These are phyloP conservation scores for Eupleurogrammus muticus DNA, from an alignment of 2,797 vertebrate genomes.

Conservation along the genomic window DNA sequence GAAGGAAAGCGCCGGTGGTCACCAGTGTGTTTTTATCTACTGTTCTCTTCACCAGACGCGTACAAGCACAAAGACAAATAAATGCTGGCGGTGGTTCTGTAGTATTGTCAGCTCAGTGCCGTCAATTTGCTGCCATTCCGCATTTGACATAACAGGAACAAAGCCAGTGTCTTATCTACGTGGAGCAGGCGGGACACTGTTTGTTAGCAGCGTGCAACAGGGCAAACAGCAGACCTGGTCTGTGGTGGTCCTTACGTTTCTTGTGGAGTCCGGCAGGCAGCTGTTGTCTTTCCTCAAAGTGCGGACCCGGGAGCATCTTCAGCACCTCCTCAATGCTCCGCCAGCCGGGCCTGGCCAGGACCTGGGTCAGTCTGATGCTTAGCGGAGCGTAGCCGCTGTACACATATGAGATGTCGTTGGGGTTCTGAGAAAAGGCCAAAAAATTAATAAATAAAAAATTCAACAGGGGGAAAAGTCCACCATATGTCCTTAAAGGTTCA, in stretches of 20 bases:
- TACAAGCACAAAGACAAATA: slow-evolving; percentile 19
- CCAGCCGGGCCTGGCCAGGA: slow-evolving; percentile 95
- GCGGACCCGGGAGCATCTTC: slow-evolving; percentile 96
- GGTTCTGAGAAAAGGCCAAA: slow-evolving; percentile 85
- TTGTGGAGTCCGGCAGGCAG: slow-evolving; percentile 91
- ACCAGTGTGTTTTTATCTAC: slow-evolving; percentile 30
- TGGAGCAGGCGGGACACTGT: slow-evolving; percentile 50
- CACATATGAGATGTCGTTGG: slow-evolving; percentile 97
- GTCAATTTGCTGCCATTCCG: slow-evolving; percentile 67
- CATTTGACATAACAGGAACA: slow-evolving; percentile 52
- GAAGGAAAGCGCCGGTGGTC: slow-evolving; percentile 19
- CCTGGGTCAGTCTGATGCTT: slow-evolving; percentile 94
- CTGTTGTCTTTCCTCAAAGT: slow-evolving; percentile 97
- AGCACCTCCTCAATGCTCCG: slow-evolving; percentile 97
- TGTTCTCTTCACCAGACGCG: slow-evolving; percentile 24
- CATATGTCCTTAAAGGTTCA: not conserved
- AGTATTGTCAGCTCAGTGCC: slow-evolving; percentile 47
- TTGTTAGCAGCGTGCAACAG: slow-evolving; percentile 13
- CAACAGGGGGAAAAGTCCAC: not conserved
- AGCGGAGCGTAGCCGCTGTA: slow-evolving; percentile 97
- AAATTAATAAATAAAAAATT: too few species aligned
- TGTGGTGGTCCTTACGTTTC: slow-evolving; percentile 79
- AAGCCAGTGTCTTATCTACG: slow-evolving; percentile 78
- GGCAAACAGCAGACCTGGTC: slow-evolving; percentile 24
- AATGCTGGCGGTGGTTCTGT: slow-evolving; percentile 31